Evolutionary conservation across 2,797 vertebrate genomes (phyloP).

Genomic region (Okamejei kenojei): DNA sequence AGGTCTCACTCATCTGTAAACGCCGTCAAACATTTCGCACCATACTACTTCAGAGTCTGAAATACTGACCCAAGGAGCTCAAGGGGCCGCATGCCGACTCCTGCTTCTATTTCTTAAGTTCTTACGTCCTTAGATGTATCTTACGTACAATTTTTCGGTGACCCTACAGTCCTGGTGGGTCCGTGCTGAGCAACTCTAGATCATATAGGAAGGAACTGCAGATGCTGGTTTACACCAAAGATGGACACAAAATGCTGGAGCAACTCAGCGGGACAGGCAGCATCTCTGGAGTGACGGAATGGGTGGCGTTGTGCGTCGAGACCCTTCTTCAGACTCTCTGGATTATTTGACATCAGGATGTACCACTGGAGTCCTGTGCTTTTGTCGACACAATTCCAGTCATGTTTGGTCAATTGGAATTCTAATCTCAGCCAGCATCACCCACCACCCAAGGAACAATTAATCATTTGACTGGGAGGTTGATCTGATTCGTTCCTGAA

Average conservation of each 20-base stretch:
- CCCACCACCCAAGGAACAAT: background rate
- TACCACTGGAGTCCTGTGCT: background rate
- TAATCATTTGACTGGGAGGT: background rate
- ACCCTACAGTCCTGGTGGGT: background rate
- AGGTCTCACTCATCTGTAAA: background rate
- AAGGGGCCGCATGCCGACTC: too few species aligned
- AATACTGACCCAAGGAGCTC: background rate
- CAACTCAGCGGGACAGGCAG: too few species aligned
- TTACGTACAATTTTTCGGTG: background rate
- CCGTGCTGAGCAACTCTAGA: too few species aligned
- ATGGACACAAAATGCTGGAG: too few species aligned
- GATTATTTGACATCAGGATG: background rate
- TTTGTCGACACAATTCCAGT: background rate
- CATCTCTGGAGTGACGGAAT: too few species aligned
- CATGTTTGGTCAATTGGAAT: background rate
- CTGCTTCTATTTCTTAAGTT: too few species aligned
- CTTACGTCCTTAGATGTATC: too few species aligned
- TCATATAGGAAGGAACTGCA: too few species aligned
- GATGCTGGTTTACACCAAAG: too few species aligned
- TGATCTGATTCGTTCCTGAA: background rate
- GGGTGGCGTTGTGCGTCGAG: too few species aligned
- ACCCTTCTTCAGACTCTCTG: too few species aligned
- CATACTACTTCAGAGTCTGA: background rate
- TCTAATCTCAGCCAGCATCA: background rate
- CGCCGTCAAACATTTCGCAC: background rate